These are phyloP conservation scores for Scaptomyza tumidula DNA, from an alignment of 2,888 invertebrate genomes.

Conservation along the genomic window DNA sequence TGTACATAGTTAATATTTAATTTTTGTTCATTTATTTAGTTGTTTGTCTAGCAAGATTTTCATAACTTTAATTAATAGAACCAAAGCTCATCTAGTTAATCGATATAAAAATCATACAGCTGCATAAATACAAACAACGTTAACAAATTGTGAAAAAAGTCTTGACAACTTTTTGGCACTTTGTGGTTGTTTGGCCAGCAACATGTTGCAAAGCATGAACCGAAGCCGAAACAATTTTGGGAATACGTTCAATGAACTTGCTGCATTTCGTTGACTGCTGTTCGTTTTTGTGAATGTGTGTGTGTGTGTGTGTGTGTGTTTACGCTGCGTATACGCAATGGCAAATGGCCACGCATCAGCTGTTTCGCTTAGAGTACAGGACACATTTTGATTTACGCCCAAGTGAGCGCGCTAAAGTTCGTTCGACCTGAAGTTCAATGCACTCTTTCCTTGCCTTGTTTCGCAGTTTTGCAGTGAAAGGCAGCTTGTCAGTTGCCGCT, in stretches of 20 bases:
- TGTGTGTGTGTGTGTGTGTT: constrained; percentile 3
- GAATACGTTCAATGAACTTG: constrained; percentile 53
- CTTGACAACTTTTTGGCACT: background rate
- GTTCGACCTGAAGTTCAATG: constrained; percentile 59
- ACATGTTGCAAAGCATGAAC: constrained; percentile 26
- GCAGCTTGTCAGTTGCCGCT: constrained; percentile 38
- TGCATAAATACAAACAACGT: background rate
- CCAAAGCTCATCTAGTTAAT: no score
- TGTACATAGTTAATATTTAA: no score
- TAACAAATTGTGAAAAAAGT: background rate
- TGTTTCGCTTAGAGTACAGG: constrained; percentile 41
- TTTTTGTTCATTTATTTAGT: no score
- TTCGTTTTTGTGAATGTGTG: background rate
- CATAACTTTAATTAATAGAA: no score
- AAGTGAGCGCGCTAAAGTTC: constrained; percentile 31
- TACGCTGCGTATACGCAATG: constrained; percentile 60
- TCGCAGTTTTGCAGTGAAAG: constrained; percentile 33
- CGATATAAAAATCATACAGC: no score
- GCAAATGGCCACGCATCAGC: constrained; percentile 55
- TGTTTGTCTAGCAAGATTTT: no score
- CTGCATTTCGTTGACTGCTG: constrained; percentile 5
- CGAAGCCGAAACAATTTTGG: background rate
- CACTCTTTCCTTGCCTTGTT: constrained; percentile 37
- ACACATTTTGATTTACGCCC: constrained; percentile 73
- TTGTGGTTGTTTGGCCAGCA: constrained; percentile 3